Evolutionary conservation across 2,888 invertebrate species (phyloP).

Genomic region (Caenorhabditis japonica): DNA sequence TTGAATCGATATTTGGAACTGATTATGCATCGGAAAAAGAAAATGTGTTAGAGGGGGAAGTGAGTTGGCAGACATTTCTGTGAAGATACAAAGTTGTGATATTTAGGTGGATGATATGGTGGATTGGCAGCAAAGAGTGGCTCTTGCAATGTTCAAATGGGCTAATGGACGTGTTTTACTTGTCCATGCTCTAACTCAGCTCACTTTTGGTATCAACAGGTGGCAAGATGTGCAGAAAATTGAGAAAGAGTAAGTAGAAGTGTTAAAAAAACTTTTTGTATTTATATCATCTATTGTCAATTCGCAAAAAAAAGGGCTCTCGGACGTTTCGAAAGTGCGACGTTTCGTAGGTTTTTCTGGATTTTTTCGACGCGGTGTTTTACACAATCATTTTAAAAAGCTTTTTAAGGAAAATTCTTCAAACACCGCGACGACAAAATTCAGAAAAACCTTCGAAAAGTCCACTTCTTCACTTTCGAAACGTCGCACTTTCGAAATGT

Average conservation of each 20-base stretch:
- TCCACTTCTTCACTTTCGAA: too few species aligned
- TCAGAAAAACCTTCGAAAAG: too few species aligned
- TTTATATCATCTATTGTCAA: too few species aligned
- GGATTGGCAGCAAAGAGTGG: slow-evolving; percentile 79
- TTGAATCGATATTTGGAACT: slow-evolving; percentile 79
- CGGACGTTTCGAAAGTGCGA: too few species aligned
- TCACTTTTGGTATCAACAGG: slow-evolving; percentile 79
- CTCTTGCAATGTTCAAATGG: slow-evolving; percentile 80
- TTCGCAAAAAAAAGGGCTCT: too few species aligned
- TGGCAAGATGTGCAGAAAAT: slow-evolving; percentile 79
- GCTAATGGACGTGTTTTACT: slow-evolving; percentile 78
- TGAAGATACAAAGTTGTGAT: neutral
- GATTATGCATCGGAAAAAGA: slow-evolving; percentile 80
- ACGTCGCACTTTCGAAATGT: too few species aligned
- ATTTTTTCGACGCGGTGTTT: too few species aligned
- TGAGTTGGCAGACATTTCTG: slow-evolving; percentile 4
- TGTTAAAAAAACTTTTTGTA: slow-evolving; percentile 2
- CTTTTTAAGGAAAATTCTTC: too few species aligned
- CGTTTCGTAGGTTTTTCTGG: too few species aligned
- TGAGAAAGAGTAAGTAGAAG: slow-evolving; percentile 74
- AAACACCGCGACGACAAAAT: too few species aligned
- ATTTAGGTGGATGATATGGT: slow-evolving; percentile 78
- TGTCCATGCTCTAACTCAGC: slow-evolving; percentile 80
- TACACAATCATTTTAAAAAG: too few species aligned
- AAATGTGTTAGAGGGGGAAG: slow-evolving; percentile 79